A percentile compares a stretch with the other conserved stretches of the same genome.
These are phyloP conservation scores for Chloroceryle aenea DNA, from an alignment of 2,113 vertebrate species.

Conservation along the genomic window DNA sequence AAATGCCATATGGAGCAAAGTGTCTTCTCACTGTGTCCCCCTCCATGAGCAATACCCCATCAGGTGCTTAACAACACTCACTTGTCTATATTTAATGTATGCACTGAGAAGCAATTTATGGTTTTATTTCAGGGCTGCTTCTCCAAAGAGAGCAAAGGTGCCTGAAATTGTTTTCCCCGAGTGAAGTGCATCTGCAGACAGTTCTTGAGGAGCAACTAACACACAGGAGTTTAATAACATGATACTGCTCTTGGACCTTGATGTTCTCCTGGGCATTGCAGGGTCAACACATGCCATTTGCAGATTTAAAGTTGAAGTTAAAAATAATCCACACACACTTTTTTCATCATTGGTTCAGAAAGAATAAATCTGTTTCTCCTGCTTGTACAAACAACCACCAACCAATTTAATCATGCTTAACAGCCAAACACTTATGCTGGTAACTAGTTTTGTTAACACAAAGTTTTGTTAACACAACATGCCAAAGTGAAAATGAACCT, in stretches of 20 bases:
- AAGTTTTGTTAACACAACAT: not conserved
- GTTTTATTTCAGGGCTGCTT: not conserved
- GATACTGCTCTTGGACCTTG: not conserved
- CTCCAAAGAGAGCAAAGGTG: not conserved
- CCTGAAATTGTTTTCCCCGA: not conserved
- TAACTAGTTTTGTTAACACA: not conserved
- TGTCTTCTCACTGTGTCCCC: not conserved
- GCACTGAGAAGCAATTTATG: not conserved
- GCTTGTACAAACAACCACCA: not conserved
- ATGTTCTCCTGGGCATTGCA: not conserved
- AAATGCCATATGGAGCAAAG: not conserved
- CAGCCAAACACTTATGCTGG: not conserved
- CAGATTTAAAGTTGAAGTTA: not conserved
- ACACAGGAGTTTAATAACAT: not conserved
- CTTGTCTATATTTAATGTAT: not conserved
- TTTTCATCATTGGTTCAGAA: not conserved
- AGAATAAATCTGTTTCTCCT: not conserved
- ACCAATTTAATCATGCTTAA: not conserved
- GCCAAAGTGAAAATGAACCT: not conserved
- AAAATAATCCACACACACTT: not conserved
- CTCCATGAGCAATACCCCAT: accelerated
- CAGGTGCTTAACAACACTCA: not conserved
- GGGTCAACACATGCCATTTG: not conserved
- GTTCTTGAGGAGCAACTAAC: not conserved
- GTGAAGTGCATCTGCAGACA: not conserved